Conservation (phyloP, 2,888 invertebrate genomes). For the Halictus ligatus region DNA sequence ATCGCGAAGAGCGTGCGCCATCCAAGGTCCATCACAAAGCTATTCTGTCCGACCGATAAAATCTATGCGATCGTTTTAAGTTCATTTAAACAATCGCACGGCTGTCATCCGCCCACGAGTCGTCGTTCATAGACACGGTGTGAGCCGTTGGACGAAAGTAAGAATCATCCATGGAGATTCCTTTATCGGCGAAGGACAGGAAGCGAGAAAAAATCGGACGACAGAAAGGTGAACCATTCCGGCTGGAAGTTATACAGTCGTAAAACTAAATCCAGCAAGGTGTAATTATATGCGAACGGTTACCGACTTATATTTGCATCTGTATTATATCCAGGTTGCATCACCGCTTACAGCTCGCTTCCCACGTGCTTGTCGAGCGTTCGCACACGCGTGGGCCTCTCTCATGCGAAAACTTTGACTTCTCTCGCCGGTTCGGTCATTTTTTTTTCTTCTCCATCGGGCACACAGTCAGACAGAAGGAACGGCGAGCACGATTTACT, state of each 20-base stretch:
- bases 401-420: slow-evolving; percentile 25
- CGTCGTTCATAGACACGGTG: neutral
- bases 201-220: neutral
- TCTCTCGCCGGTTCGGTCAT: neutral
- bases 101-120: neutral
- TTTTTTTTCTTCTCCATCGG: neutral
- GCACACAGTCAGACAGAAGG: neutral
- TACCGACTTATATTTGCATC: slow-evolving; percentile 36
- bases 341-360: slow-evolving; percentile 57
- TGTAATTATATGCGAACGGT: slow-evolving; percentile 43
- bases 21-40: neutral
- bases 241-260: slow-evolving; percentile 2
- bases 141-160: neutral
- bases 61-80: neutral
- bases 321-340: slow-evolving; percentile 57
- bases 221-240: slow-evolving; percentile 8
- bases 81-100: neutral
- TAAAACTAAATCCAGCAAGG: slow-evolving; percentile 44
- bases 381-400: slow-evolving; percentile 49
- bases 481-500: slow-evolving; percentile 11
- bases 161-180: neutral
- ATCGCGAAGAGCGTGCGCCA: neutral
- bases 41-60: neutral
- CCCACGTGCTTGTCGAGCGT: slow-evolving; percentile 49
- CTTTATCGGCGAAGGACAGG: neutral